These are phyloP conservation scores for human DNA, from an alignment of 2,113 vertebrate genomes.

Conservation along the genomic window GRCh38 chr20:34600501-34601000, in stretches of 20 bases:
- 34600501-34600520: neutral
- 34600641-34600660: neutral
- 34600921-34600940: no score
- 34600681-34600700: neutral
- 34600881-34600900: no score
- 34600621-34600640: neutral
- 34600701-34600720: neutral
- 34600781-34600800: no score
- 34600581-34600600: neutral
- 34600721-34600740: neutral
- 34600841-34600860: no score
- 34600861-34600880: no score
- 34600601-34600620: neutral
- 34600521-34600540: neutral
- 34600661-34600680: neutral
- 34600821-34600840: no score
- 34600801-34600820: no score
- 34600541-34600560: slow-evolving; percentile 1
- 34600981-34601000: no score
- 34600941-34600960: no score
- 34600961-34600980: no score
- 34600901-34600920: no score
- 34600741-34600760: neutral
- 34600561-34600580: neutral
- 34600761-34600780: no score